These are phyloP conservation scores for Erinaceus europaeus DNA, from an alignment of 2,113 vertebrate genomes.

Conservation along the genomic window DNA sequence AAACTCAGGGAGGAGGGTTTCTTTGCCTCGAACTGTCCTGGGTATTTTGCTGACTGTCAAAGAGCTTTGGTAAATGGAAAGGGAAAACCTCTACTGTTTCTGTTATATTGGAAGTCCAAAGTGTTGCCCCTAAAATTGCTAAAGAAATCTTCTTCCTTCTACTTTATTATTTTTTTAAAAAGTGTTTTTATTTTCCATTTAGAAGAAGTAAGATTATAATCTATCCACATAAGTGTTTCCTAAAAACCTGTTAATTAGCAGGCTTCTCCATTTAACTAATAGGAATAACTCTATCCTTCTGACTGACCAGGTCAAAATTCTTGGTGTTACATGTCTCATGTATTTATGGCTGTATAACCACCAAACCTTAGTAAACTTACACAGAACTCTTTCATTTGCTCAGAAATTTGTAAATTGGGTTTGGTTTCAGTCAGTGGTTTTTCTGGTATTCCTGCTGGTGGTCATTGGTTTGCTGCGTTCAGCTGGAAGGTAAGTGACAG, in stretches of 20 bases:
- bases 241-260: background rate
- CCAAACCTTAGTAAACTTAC: background rate
- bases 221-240: background rate
- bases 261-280: background rate
- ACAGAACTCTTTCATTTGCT: background rate
- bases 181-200: background rate
- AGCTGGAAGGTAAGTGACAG: background rate
- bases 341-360: background rate
- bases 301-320: background rate
- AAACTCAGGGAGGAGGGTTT: background rate
- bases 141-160: background rate
- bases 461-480: background rate
- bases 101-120: background rate
- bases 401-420: background rate
- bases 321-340: background rate
- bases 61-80: conserved; percentile 30
- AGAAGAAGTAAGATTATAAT: conserved; percentile 26
- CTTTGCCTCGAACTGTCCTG: background rate
- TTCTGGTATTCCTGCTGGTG: background rate
- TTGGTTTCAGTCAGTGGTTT: background rate
- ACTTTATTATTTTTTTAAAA: background rate
- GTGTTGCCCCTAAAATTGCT: background rate
- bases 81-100: background rate
- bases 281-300: background rate
- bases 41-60: conserved; percentile 27